Evolutionary conservation across 2,797 vertebrate genomes (phyloP).

Genomic region (Limnodromus scolopaceus): DNA sequence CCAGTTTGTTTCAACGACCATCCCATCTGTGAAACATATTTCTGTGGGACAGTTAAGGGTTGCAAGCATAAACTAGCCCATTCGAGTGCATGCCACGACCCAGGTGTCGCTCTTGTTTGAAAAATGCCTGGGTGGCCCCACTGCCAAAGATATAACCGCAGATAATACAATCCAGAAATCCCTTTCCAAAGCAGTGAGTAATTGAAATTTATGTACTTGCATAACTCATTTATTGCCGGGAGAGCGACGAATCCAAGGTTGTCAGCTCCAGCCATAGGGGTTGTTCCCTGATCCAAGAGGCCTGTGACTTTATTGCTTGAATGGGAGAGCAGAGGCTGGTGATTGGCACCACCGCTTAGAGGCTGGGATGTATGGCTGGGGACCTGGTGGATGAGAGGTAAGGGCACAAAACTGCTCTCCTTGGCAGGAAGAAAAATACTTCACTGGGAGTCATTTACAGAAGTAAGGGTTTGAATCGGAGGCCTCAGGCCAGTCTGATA

Average conservation of each 20-base stretch:
- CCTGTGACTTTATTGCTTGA: constrained; percentile 14
- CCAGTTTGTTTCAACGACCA: constrained; percentile 54
- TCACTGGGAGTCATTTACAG: constrained; percentile 24
- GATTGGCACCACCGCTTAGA: background rate
- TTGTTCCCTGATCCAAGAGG: constrained; percentile 39
- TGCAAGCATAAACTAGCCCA: constrained; percentile 12
- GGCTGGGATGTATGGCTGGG: background rate
- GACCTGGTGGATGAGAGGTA: background rate
- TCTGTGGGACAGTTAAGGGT: constrained; percentile 49
- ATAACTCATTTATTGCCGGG: constrained; percentile 26
- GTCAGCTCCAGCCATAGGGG: constrained; percentile 41
- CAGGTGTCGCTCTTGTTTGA: constrained; percentile 58
- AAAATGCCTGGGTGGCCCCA: constrained; percentile 30
- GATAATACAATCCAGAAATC: constrained; percentile 43
- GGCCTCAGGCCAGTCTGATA: constrained; percentile 3
- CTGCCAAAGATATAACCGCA: constrained; percentile 37
- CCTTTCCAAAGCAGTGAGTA: constrained; percentile 30
- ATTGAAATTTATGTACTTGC: constrained; percentile 20
- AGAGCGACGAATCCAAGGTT: background rate
- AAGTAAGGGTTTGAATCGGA: background rate
- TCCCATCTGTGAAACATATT: constrained; percentile 68
- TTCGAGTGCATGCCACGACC: background rate
- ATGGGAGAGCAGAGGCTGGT: background rate
- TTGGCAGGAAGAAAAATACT: constrained; percentile 25
- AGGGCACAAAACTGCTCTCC: constrained; percentile 10